phyloP scores from a whole-genome alignment of 2,888 invertebrate genomes.

The Cheilosia vernalis region DNA sequence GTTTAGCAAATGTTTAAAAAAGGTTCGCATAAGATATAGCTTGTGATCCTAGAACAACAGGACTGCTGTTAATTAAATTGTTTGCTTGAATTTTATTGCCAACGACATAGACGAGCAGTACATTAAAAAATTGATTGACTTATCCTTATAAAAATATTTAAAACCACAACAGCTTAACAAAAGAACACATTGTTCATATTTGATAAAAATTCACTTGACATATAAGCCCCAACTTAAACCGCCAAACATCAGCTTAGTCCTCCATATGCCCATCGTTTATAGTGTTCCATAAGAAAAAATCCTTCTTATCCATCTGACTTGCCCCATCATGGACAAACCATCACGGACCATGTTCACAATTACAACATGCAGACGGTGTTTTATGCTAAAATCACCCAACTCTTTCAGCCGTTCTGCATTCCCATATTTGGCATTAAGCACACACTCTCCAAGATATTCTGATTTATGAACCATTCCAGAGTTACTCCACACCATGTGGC shows the following conservation, averaged over 20 bases:
- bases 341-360: constrained; percentile 66
- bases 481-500: constrained; percentile 53
- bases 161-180: no score
- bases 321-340: constrained; percentile 63
- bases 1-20: no score
- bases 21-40: no score
- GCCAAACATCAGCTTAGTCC: background rate
- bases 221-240: background rate
- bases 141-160: no score
- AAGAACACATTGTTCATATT: no score
- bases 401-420: constrained; percentile 37
- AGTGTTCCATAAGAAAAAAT: background rate
- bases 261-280: background rate
- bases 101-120: no score
- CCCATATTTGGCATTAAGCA: constrained; percentile 56
- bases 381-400: constrained; percentile 63
- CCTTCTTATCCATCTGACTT: constrained; percentile 37
- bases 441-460: constrained; percentile 65
- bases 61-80: no score
- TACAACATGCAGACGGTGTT: constrained; percentile 73
- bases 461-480: constrained; percentile 68
- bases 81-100: no score
- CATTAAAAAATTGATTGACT: no score
- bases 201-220: no score
- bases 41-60: no score